A percentile compares a stretch with the other conserved stretches of the same genome.
Evolutionary conservation across 2,888 invertebrate species (phyloP).

Genomic region (Eumerus sabulonum): DNA sequence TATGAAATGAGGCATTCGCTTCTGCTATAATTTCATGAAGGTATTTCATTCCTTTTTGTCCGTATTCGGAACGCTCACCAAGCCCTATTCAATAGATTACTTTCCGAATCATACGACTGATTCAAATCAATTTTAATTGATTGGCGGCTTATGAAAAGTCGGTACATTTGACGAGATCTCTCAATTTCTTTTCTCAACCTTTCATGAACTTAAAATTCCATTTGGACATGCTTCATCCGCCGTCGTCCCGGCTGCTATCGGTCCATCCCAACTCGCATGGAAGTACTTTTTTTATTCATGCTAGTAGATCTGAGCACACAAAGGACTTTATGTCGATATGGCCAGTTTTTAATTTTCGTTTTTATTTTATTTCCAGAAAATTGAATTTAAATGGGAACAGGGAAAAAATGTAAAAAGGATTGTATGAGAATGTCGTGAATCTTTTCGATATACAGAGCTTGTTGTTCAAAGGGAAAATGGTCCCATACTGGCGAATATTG

Average conservation of each 20-base stretch:
- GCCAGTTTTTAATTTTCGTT: conserved; percentile 46
- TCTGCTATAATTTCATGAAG: too few relatives aligned
- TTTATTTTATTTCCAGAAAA: conserved; percentile 61
- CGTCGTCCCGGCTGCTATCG: conserved; percentile 37
- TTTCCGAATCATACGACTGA: conserved; percentile 48
- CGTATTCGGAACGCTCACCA: too few relatives aligned
- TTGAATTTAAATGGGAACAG: conserved; percentile 56
- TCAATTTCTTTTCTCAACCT: conserved; percentile 53
- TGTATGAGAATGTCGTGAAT: conserved; percentile 31
- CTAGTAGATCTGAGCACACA: conserved; percentile 53
- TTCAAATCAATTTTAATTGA: conserved; percentile 64
- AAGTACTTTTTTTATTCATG: conserved; percentile 21
- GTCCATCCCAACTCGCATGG: conserved; percentile 16
- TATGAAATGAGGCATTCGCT: too few relatives aligned
- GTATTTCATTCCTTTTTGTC: too few relatives aligned
- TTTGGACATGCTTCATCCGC: conserved; percentile 57
- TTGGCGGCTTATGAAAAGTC: conserved; percentile 52
- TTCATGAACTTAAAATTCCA: conserved; percentile 63
- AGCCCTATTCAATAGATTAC: too few relatives aligned
- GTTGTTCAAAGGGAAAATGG: conserved; percentile 18
- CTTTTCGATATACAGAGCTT: conserved; percentile 26
- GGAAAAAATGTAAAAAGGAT: neutral
- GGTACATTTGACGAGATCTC: conserved; percentile 36
- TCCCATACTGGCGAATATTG: conserved; percentile 28
- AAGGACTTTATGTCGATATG: conserved; percentile 40